Percentiles rank a stretch among this genome's conserved stretches.
Evolutionary conservation across 2,797 vertebrate species (phyloP).

Genomic region (Pampus argenteus): DNA sequence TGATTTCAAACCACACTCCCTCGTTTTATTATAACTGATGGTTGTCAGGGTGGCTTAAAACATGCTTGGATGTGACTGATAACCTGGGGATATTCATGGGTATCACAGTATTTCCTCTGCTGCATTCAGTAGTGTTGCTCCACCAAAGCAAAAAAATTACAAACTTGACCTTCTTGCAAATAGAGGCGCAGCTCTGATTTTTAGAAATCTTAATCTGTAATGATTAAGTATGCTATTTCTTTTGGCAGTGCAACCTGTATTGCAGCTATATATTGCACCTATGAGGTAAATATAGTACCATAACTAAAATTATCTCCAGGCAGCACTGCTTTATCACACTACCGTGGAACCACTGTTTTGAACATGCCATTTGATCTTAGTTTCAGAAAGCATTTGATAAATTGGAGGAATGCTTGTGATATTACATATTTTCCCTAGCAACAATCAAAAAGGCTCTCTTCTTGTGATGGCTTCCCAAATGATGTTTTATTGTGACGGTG

Average conservation of each 20-base stretch:
- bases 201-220: constrained; percentile 21
- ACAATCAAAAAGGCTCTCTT: constrained; percentile 8
- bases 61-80: constrained; percentile 40
- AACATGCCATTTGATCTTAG: constrained; percentile 53
- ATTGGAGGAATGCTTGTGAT: constrained; percentile 15
- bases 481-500: constrained; percentile 3
- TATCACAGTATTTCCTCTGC: constrained; percentile 21
- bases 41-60: constrained; percentile 24
- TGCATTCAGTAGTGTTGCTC: constrained; percentile 12
- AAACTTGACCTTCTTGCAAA: constrained; percentile 8
- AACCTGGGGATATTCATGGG: constrained; percentile 27
- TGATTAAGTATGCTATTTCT: constrained; percentile 28
- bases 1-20: constrained; percentile 22
- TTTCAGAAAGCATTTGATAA: constrained; percentile 31
- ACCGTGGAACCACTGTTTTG: constrained; percentile 33
- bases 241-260: constrained; percentile 44
- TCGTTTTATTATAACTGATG: constrained; percentile 17
- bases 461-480: not conserved
- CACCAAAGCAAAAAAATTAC: constrained; percentile 20
- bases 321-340: constrained; percentile 36
- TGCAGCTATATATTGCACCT: constrained; percentile 24
- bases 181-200: constrained; percentile 14
- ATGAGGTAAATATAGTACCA: constrained; percentile 50
- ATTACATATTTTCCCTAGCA: constrained; percentile 7
- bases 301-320: constrained; percentile 51